Percentiles rank a stretch among this genome's conserved stretches.
phyloP scores from a whole-genome alignment of 2,797 vertebrate species.

The Helicolenus hilgendorfi region DNA sequence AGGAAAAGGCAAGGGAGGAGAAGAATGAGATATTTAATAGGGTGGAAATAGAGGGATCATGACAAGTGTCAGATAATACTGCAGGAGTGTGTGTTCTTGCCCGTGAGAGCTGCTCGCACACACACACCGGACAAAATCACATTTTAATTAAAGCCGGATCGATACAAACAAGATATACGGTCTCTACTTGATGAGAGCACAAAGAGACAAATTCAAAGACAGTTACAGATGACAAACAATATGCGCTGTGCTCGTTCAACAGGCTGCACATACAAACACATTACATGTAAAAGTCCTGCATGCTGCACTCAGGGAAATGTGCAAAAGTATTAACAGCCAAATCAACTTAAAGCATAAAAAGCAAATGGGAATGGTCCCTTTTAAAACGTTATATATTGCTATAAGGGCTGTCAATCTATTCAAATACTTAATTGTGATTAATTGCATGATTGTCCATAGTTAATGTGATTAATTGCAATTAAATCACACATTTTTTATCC shows the following conservation, averaged over 20 bases:
- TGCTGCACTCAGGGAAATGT: background rate
- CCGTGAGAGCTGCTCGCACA: background rate
- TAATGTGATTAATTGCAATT: too few relatives aligned
- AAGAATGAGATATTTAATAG: constrained; percentile 55
- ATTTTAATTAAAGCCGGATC: constrained; percentile 68
- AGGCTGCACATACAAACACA: background rate
- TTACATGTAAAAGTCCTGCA: background rate
- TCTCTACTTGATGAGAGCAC: constrained; percentile 5
- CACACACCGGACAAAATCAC: constrained; percentile 47
- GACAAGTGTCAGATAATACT: constrained; percentile 53
- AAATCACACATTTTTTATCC: fast-evolving
- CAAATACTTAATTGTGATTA: too few relatives aligned
- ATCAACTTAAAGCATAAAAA: background rate
- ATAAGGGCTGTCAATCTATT: too few relatives aligned
- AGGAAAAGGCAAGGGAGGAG: constrained; percentile 39
- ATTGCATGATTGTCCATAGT: too few relatives aligned
- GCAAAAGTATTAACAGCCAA: background rate
- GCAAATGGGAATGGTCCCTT: background rate
- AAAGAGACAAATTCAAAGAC: constrained; percentile 18
- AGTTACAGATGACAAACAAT: background rate
- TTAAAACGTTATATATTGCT: background rate
- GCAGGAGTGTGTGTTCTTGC: constrained; percentile 18
- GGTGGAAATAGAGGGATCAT: constrained; percentile 46
- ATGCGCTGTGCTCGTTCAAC: background rate
- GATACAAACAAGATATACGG: constrained; percentile 37